A percentile compares a stretch with the other conserved stretches of the same genome.
Evolutionary conservation across 2,797 vertebrate genomes (phyloP).

Genomic region (Petrocephalus schoutedeni): DNA sequence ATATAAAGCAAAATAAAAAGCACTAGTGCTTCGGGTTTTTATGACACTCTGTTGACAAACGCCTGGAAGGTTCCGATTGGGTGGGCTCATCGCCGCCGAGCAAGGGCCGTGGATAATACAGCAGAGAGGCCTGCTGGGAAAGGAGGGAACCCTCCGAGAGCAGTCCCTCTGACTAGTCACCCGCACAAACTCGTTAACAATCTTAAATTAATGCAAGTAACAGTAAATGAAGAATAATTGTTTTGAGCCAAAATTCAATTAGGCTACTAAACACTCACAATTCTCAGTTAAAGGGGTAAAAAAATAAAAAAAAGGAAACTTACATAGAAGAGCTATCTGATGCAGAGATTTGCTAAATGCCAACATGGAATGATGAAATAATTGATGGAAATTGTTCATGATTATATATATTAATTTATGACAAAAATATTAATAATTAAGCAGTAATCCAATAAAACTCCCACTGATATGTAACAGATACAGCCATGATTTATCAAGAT

Average conservation of each 20-base stretch:
- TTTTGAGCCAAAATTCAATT: conserved; percentile 12
- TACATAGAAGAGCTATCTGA: background rate
- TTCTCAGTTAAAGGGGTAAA: conserved; percentile 9
- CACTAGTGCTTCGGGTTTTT: background rate
- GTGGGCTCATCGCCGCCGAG: background rate
- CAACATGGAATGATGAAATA: background rate
- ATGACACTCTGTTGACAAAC: background rate
- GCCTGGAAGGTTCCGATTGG: background rate
- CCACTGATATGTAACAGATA: background rate
- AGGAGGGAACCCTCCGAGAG: conserved; percentile 46
- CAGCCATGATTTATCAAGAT: background rate
- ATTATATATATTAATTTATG: background rate
- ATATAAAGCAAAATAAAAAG: background rate
- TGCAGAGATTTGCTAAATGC: background rate
- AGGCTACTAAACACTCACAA: conserved; percentile 15
- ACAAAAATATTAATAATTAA: background rate
- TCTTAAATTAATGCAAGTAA: conserved; percentile 61
- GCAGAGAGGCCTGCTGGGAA: conserved; percentile 40
- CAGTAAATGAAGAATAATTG: conserved; percentile 65
- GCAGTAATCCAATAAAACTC: background rate
- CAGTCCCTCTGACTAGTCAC: conserved; percentile 46
- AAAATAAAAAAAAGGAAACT: background rate
- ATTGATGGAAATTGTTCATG: background rate
- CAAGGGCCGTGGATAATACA: background rate
- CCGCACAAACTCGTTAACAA: conserved; percentile 60